Percentiles rank a stretch among this genome's conserved stretches.
Conservation (phyloP, 2,888 invertebrate genomes). For the Athetis lepigone region DNA sequence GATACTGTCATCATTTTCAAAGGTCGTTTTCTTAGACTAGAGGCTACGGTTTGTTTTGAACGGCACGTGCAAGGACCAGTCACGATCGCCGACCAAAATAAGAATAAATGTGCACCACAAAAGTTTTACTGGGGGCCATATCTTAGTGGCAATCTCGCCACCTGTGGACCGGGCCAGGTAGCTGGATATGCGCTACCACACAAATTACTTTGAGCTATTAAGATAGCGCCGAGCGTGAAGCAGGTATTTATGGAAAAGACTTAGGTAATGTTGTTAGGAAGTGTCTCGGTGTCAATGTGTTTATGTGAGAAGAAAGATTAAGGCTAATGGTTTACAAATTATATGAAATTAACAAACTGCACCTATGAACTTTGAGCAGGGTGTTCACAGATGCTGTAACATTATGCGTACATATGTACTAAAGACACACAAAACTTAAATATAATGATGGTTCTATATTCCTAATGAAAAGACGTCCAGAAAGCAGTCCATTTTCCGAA, state of each 20-base stretch:
- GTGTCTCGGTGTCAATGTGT: slow-evolving; percentile 25
- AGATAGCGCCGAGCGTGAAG: slow-evolving; percentile 36
- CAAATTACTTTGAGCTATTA: slow-evolving; percentile 57
- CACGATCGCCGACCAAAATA: slow-evolving; percentile 73
- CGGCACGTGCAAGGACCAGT: slow-evolving; percentile 75
- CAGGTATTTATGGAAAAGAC: slow-evolving; percentile 35
- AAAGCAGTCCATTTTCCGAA: neutral
- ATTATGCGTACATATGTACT: neutral
- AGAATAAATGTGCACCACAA: slow-evolving; percentile 61
- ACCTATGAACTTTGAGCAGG: neutral
- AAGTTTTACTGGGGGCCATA: slow-evolving; percentile 58
- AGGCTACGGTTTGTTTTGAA: slow-evolving; percentile 74
- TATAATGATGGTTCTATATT: too few species aligned
- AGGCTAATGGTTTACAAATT: slow-evolving; percentile 1
- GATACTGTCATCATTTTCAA: slow-evolving; percentile 39
- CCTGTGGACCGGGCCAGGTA: slow-evolving; percentile 54
- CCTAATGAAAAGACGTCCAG: too few species aligned
- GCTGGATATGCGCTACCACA: slow-evolving; percentile 55
- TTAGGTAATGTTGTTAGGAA: slow-evolving; percentile 26
- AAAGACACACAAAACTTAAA: neutral
- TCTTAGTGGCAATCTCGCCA: slow-evolving; percentile 61
- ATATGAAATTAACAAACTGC: neutral
- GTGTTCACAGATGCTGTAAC: neutral
- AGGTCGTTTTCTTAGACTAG: slow-evolving; percentile 61
- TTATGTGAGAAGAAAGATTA: slow-evolving; percentile 12